Conservation (phyloP, 2,888 invertebrate species). For the Chymomyza procnemis region DNA sequence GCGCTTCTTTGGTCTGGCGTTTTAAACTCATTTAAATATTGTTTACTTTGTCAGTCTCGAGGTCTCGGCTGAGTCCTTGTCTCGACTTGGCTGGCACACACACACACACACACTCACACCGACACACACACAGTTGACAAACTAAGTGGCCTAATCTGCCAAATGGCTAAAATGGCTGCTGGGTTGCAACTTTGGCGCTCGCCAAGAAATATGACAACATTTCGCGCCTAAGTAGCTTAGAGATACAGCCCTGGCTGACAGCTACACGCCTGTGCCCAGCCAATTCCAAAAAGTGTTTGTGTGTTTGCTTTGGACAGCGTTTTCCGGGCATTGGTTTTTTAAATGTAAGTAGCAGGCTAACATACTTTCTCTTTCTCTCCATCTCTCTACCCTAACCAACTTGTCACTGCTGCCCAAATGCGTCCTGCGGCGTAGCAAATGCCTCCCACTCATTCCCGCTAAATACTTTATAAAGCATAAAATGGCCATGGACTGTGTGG, state of each 20-base stretch:
- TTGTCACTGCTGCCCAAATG: neutral
- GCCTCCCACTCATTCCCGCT: no score
- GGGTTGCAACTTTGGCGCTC: constrained; percentile 15
- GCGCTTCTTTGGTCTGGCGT: neutral
- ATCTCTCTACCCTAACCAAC: neutral
- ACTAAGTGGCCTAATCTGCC: constrained; percentile 68
- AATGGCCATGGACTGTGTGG: neutral
- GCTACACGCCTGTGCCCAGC: neutral
- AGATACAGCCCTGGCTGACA: neutral
- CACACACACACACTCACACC: neutral
- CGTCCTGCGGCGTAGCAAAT: neutral
- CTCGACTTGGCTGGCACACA: neutral
- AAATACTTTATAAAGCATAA: neutral
- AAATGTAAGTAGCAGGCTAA: neutral
- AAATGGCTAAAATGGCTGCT: constrained; percentile 35
- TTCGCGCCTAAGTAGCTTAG: constrained; percentile 50
- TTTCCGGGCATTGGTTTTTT: constrained; percentile 39
- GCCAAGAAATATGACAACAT: constrained; percentile 49
- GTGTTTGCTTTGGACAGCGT: constrained; percentile 18
- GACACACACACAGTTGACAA: constrained; percentile 2
- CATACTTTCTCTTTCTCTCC: neutral
- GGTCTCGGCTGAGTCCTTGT: neutral
- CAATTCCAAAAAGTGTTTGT: neutral
- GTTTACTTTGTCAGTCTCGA: constrained; percentile 45
- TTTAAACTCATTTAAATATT: constrained; percentile 68